Evolutionary conservation across 2,113 vertebrate species (phyloP), one percentile per base, ranked within the genome.

Genomic region (Urocitellus parryii): DNA sequence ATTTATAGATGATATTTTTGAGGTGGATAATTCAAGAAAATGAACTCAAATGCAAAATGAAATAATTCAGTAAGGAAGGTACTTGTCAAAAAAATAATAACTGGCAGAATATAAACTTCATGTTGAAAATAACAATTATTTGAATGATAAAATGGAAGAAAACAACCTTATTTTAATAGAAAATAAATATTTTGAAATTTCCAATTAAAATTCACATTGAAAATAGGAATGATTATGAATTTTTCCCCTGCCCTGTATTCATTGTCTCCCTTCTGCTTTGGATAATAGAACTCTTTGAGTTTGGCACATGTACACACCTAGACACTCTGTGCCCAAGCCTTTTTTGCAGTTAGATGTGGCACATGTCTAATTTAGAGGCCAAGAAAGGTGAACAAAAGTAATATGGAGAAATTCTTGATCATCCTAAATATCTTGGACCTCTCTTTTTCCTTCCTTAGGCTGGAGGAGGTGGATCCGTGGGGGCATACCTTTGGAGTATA

Each of bases 21-120:
- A 80, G 88, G 4, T 80, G 51, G 24, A 45, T 89, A 81, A 74
- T 77, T 89, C 20, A 82, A n/a, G 74, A 96, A 95, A 92, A 72
- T 82, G 18, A 92, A 67, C n/a, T 58, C 4, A 84, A 92, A 14
- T 81, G 1, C 22, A 88, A 88, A 86, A 76, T 53, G 67, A 87
- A 87, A 76, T 56, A 81, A 86, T 63, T 92, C 29, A 67, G 25
- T 58, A 11, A 72, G 5, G 48, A 14, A 7, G 9, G 61, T 25
- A 6, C 4, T 77, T 65, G 29, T 17, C n/a, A 82, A 78, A 86
- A 74, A 74, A 48, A 24, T 24, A 81, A 27, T 68, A 84, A 78
- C 22, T 56, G 18, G 11, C 42, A 81, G 68, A 94, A 70, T 81
- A 86, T 56, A 86, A 88, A 10, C 25, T 32, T 70, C 2, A 72